phyloP scores from a whole-genome alignment of 2,888 invertebrate species.

The Tuberolachnus salignus region DNA sequence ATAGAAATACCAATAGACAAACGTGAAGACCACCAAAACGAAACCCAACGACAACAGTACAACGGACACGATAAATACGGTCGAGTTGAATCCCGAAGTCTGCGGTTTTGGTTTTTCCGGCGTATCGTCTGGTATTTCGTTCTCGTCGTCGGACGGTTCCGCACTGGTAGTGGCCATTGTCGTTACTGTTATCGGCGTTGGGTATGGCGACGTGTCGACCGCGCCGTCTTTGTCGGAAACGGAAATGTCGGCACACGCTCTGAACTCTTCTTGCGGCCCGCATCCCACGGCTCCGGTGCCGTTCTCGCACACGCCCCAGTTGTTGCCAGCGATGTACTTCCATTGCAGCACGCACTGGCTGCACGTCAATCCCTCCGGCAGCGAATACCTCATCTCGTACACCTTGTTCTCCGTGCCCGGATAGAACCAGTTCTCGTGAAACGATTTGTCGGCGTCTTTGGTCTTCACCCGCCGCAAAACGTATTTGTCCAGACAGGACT shows the following conservation, averaged over 20 bases:
- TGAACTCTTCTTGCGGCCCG: conserved; percentile 86
- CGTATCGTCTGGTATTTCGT: conserved; percentile 61
- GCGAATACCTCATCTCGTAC: conserved; percentile 75
- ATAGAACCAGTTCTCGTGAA: conserved; percentile 66
- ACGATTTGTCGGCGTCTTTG: conserved; percentile 60
- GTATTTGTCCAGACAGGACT: conserved; percentile 79
- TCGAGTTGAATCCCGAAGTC: conserved; percentile 8
- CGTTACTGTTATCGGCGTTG: conserved; percentile 49
- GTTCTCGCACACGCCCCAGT: conserved; percentile 78
- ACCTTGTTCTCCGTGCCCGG: conserved; percentile 79
- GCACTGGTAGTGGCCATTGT: conserved; percentile 62
- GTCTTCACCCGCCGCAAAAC: conserved; percentile 67
- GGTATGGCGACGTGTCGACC: conserved; percentile 60
- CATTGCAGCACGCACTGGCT: conserved; percentile 85
- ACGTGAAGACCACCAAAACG: conserved; percentile 63
- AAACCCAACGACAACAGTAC: conserved; percentile 61
- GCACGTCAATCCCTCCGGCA: conserved; percentile 74
- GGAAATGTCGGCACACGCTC: conserved; percentile 81
- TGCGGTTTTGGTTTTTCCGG: conserved; percentile 10
- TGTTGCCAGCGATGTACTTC: conserved; percentile 82
- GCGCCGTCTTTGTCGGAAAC: conserved; percentile 68
- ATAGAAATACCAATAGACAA: conserved; percentile 73
- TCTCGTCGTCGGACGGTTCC: conserved; percentile 60
- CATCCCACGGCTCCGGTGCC: conserved; percentile 82
- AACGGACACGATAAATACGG: conserved; percentile 63